Conservation (phyloP, 2,888 invertebrate species). For the Melanophora roralis region DNA sequence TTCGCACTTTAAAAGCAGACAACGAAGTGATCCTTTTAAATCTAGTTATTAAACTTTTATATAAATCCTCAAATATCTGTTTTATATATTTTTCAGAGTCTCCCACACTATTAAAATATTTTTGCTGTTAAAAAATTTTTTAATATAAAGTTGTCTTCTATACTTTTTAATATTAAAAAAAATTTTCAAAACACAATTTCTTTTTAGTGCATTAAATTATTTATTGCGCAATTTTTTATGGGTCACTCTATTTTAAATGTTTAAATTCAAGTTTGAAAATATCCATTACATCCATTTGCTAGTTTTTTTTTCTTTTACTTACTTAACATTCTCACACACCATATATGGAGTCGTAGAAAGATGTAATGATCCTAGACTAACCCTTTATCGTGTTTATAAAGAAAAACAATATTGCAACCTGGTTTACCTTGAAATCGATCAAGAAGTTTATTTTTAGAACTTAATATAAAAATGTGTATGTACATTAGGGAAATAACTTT, state of each 20-base stretch:
- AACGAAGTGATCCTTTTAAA: slow-evolving; percentile 20
- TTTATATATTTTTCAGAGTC: too few relatives aligned
- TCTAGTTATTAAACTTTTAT: slow-evolving; percentile 30
- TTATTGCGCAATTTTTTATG: too few relatives aligned
- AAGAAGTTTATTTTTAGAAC: neutral
- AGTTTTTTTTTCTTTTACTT: neutral
- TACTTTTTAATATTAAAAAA: too few relatives aligned
- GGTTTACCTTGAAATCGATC: slow-evolving; percentile 39
- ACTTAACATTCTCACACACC: too few relatives aligned
- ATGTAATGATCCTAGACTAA: neutral
- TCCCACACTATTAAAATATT: too few relatives aligned
- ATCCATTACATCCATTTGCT: neutral
- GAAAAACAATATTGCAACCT: neutral
- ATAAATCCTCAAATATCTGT: neutral
- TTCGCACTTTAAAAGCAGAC: neutral
- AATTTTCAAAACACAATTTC: too few relatives aligned
- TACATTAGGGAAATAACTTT: too few relatives aligned
- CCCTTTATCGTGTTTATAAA: neutral
- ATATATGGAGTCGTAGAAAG: too few relatives aligned
- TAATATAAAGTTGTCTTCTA: too few relatives aligned
- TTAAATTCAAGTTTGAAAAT: slow-evolving; percentile 10
- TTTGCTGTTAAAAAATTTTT: too few relatives aligned
- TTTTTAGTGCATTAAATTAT: too few relatives aligned
- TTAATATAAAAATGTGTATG: too few relatives aligned
- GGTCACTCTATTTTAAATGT: neutral